Base-by-base conservation (phyloP, 30 jellyfish, hydroid and myxozoan species). In the Hydra vulgaris region DNA sequence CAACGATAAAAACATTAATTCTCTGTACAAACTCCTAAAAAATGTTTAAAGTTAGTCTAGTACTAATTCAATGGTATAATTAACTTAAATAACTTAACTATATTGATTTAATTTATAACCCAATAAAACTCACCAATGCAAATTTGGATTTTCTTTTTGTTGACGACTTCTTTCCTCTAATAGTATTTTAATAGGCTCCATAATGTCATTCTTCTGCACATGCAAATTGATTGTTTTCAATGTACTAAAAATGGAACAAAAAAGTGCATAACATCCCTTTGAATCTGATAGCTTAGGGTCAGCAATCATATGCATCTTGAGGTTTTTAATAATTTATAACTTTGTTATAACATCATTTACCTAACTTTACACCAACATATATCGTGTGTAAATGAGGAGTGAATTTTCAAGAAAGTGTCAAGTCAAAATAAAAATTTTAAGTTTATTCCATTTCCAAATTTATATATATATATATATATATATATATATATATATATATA, bases 101-200 rank as follows among this genome's bases (percentile, higher is more conserved):
- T n/a, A n/a, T n/a, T n/a, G n/a, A n/a, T 40, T 40, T 12, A 40
- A 5, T 3, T 3, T 40, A 12, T 12, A 5, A 40, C 61, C 12
- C 5, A 40, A 40, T 40, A 3, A 40, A 40, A 40, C 61, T 76
- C 40, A 94, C 99, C 99, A 94, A 54, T 94, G 96, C 19, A 84
- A 72, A 71, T 84, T 83, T n/a, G 96, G 88, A 66, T 94, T 92
- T 27, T 78, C 72, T 5, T 66, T 56, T 68, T 86, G 95, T 67
- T 94, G 99, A n/a, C 99, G 86, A 40, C 80, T 55, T 76, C 99
- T 73, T 74, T 94, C 99, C 16, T 94, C 99, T 72, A 94, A 85
- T 20, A 94, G 88, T 17, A 88, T 81, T 12, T 70, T 74, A 79
- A 88, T 85, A 27, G 99, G 99, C 19, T 85, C 23, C 21, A 73